Conservation (phyloP, 2,888 invertebrate genomes). For the Hedya salicella region DNA sequence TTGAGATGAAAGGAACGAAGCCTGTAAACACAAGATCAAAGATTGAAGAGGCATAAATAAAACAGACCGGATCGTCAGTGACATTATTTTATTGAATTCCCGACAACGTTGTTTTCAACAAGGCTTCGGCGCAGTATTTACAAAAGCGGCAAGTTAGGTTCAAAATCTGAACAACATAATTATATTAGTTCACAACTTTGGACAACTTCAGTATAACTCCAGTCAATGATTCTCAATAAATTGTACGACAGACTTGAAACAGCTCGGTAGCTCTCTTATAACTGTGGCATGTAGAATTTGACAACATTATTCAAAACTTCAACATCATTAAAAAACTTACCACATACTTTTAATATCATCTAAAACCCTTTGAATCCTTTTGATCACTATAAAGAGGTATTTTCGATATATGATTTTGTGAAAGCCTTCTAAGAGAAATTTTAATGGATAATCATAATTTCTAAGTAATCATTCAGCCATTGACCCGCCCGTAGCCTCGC, state of each 20-base stretch:
- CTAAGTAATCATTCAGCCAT: constrained; percentile 55
- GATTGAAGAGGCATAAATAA: constrained; percentile 16
- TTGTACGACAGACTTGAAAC: constrained; percentile 57
- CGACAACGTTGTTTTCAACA: constrained; percentile 53
- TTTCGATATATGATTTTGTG: constrained; percentile 72
- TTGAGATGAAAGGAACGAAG: not conserved
- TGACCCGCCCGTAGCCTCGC: constrained; percentile 39
- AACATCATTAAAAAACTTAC: constrained; percentile 81
- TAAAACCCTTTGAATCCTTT: constrained; percentile 81
- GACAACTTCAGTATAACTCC: constrained; percentile 62
- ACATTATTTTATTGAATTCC: constrained; percentile 43
- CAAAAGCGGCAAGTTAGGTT: constrained; percentile 57
- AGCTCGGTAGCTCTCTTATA: constrained; percentile 53
- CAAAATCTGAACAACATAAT: constrained; percentile 57
- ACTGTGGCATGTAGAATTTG: constrained; percentile 76
- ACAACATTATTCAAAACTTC: constrained; percentile 72
- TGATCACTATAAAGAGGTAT: constrained; percentile 83
- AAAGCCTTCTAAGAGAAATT: constrained; percentile 61
- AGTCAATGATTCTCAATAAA: constrained; percentile 46
- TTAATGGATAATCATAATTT: constrained; percentile 59
- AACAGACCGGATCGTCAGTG: constrained; percentile 32
- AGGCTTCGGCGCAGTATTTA: constrained; percentile 56
- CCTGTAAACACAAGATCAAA: not conserved
- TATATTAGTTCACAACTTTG: constrained; percentile 60
- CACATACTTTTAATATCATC: constrained; percentile 72